phyloP scores from a whole-genome alignment of 2,113 vertebrate genomes.

The Callionymus lyra region DNA sequence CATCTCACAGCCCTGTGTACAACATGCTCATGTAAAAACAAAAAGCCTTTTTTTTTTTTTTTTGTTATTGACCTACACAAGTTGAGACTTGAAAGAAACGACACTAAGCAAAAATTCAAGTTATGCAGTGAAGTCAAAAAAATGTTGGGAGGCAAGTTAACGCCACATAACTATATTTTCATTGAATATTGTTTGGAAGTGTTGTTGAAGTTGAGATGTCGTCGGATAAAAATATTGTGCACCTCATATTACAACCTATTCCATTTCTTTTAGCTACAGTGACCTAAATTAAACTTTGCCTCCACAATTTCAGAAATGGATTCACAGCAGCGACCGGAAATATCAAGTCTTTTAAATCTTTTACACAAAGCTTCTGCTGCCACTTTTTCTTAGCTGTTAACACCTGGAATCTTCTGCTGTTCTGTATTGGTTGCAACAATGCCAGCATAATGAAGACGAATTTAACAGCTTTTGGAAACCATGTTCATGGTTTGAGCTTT shows the following conservation, averaged over 20 bases:
- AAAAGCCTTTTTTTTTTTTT: no score
- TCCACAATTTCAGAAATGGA: background rate
- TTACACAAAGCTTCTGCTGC: conserved; percentile 5
- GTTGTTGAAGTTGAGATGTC: no score
- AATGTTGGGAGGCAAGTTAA: no score
- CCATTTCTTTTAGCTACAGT: conserved; percentile 8
- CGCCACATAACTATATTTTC: no score
- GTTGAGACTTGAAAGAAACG: conserved; percentile 2
- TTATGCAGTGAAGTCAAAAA: no score
- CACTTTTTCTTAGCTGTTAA: no score
- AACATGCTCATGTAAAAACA: background rate
- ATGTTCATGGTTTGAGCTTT: no score
- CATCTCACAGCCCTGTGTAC: no score
- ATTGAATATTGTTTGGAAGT: no score
- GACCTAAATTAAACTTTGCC: conserved; percentile 31
- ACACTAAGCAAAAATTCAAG: no score
- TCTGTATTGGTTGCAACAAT: background rate
- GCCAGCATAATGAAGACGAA: background rate
- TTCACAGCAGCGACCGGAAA: conserved; percentile 10
- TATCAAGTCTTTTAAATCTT: conserved; percentile 1
- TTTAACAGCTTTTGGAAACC: no score
- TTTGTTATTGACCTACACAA: conserved; percentile 1
- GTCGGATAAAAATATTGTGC: no score
- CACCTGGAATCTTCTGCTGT: background rate
- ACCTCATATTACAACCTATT: background rate